Conservation (phyloP, 2,113 vertebrate genomes). For the Eupsittula cactorum region DNA sequence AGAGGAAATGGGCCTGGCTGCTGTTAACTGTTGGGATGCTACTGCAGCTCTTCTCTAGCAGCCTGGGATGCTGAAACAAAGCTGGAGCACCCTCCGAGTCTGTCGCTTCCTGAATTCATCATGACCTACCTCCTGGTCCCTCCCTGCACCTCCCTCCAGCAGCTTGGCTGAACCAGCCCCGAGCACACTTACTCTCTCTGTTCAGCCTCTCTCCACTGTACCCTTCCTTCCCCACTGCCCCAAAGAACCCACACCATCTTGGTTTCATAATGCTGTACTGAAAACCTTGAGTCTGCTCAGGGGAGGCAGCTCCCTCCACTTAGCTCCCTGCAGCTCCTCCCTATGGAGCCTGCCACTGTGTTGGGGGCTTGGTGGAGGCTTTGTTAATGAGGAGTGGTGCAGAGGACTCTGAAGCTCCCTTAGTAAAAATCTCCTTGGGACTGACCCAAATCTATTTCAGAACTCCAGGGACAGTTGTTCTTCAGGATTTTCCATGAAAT, state of each 20-base stretch:
- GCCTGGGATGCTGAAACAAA: background rate
- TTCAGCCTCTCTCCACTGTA: background rate
- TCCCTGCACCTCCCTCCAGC: background rate
- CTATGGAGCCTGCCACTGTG: accelerated
- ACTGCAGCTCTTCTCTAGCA: background rate
- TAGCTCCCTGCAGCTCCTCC: accelerated
- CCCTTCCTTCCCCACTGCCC: background rate
- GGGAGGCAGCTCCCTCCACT: background rate
- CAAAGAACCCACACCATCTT: background rate
- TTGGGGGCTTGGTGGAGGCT: background rate
- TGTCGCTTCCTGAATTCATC: background rate
- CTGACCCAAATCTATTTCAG: conserved; percentile 40
- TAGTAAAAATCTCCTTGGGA: conserved; percentile 15
- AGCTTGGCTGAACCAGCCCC: background rate
- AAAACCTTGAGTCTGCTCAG: accelerated
- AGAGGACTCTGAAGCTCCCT: background rate
- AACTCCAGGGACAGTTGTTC: background rate
- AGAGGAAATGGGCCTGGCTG: background rate
- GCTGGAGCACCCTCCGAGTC: background rate
- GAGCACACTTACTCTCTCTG: background rate
- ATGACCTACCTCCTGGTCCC: background rate
- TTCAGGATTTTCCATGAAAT: background rate
- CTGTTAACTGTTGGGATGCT: background rate
- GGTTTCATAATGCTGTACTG: background rate
- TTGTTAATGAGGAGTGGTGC: background rate